Base-by-base conservation (phyloP, 2,888 invertebrate genomes). In the Parnassius smintheus region DNA sequence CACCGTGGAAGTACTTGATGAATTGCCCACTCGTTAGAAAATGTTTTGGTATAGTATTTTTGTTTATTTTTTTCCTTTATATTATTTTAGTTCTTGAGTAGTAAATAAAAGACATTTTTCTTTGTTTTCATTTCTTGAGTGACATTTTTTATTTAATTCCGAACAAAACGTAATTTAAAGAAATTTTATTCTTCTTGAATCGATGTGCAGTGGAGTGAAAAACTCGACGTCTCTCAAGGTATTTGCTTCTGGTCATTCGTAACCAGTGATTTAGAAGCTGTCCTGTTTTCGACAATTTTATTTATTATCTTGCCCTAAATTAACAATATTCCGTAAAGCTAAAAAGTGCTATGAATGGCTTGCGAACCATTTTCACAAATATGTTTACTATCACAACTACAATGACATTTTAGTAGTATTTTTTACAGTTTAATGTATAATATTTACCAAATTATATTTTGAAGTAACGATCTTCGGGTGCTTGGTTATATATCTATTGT, bases 1-100 rank as follows among this genome's bases (percentile, higher is more conserved):
- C 92, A 74, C 92, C 92, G 81, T 92, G 92, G 92, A 92, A 92
- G 81, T 92, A 92, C 91, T 92, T 92, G 91, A 92, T 92, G 92
- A 92, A 91, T 92, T 92, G 92, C 89, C 92, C 92, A 90, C 92
- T 92, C 83, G 91, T 92, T 91, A 92, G 92, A 77, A 92, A 92
- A 92, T 92, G 92, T 85, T 92, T 92, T 84, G 92, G 92, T 92
- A 92, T 75, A 81, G 86, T 91, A 90, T 87, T 85, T 77, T 77
- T 75, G 25, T 77, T 72, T 76, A 74, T 65, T 70, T 75, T 70
- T 75, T 70, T 61, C 62, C 71, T 72, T 70, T 69, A 56, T 68
- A 58, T 8, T 54, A 48, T 49, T 42, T 57, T 42, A 18, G 18
- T 25, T 52, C n/a, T 7, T 50, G 7, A 55, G 1, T 11, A 55